Percentiles rank a stretch among this genome's conserved stretches.
These are phyloP conservation scores for Chymomyza fuscimana DNA, from an alignment of 2,888 invertebrate genomes.

Conservation along the genomic window DNA sequence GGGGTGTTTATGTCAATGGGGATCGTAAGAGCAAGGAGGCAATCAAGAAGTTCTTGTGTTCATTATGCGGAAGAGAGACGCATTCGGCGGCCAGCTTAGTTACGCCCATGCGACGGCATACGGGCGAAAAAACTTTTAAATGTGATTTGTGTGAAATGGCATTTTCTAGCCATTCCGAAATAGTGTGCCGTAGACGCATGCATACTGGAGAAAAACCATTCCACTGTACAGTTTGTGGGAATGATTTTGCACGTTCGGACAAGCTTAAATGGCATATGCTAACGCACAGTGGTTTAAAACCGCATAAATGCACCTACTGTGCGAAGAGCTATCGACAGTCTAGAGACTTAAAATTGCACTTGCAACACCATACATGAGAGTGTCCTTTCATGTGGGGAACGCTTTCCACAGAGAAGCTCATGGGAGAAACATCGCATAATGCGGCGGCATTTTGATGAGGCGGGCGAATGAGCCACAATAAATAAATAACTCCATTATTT, in stretches of 20 bases:
- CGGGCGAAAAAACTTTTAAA: too few species aligned
- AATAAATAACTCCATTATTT: neutral
- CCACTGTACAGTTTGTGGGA: too few species aligned
- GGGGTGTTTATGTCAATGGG: conserved; percentile 62
- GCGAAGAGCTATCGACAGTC: conserved; percentile 83
- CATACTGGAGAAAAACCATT: too few species aligned
- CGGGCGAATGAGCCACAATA: conserved; percentile 36
- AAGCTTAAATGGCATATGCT: too few species aligned
- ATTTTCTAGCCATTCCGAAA: too few species aligned
- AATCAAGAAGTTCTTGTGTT: conserved; percentile 81
- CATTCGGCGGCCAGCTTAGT: conserved; percentile 83
- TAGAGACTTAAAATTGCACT: conserved; percentile 85
- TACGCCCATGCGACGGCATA: too few species aligned
- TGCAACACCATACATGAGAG: conserved; percentile 84
- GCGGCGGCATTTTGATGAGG: conserved; percentile 70
- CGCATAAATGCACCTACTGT: conserved; percentile 82
- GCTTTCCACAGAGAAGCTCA: conserved; percentile 83
- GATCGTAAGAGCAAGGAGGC: conserved; percentile 65
- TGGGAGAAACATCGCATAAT: conserved; percentile 84
- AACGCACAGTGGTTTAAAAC: too few species aligned
- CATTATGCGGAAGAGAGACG: conserved; percentile 83
- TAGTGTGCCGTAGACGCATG: too few species aligned
- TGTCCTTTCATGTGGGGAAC: conserved; percentile 68
- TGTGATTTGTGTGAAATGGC: too few species aligned
- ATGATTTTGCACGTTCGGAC: too few species aligned